A percentile compares a stretch with the other conserved stretches of the same genome.
phyloP scores from a whole-genome alignment of 2,888 invertebrate species.

The Drosophila heteroneura region DNA sequence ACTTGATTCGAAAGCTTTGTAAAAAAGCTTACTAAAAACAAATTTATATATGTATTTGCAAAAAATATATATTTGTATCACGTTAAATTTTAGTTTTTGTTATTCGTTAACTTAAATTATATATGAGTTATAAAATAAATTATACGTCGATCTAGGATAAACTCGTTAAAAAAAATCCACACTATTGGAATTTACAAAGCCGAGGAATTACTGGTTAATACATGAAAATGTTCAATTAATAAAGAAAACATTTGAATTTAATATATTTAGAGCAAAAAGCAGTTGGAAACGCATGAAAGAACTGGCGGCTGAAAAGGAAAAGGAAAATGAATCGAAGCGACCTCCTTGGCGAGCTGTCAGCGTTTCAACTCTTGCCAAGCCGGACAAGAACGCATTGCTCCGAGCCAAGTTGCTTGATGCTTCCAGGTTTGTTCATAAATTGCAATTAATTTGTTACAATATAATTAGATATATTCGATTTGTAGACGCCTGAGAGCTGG shows the following conservation, averaged over 20 bases:
- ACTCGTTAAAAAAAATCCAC: neutral
- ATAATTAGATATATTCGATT: neutral
- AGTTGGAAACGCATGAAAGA: constrained; percentile 84
- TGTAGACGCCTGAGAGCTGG: constrained; percentile 82
- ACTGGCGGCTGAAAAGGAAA: constrained; percentile 66
- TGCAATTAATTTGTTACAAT: neutral
- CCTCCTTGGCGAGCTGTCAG: constrained; percentile 85
- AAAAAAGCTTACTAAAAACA: neutral
- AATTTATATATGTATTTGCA: neutral
- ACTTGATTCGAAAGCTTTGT: too few relatives aligned
- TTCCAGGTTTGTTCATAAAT: constrained; percentile 75
- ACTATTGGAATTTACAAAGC: neutral
- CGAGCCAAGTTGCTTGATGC: constrained; percentile 84
- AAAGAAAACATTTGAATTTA: neutral
- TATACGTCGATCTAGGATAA: neutral
- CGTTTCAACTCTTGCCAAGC: constrained; percentile 82
- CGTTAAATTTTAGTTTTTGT: neutral
- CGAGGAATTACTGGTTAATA: neutral
- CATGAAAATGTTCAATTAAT: neutral
- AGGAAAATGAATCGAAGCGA: constrained; percentile 81
- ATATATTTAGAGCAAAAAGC: constrained; percentile 71
- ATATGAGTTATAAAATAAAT: neutral
- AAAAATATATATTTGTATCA: neutral
- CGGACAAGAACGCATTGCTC: constrained; percentile 84
- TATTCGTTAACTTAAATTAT: neutral